Conservation (phyloP, 35 echinoderm and acorn worm genomes). For the Patiria miniata region DNA sequence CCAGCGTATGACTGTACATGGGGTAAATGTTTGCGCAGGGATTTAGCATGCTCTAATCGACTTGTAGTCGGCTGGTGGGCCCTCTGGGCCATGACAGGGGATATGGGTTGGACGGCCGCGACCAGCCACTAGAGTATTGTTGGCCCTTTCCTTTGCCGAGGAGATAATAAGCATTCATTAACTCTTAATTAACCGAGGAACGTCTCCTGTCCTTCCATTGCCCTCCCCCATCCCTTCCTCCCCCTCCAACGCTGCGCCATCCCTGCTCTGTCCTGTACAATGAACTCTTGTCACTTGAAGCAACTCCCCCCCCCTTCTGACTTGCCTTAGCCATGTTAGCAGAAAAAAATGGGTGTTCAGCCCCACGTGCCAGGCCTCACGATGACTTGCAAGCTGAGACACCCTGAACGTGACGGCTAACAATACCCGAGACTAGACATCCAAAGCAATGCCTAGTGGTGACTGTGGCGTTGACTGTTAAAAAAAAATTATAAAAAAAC, state of each 20-base stretch:
- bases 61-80: constrained; percentile 19
- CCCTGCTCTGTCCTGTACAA: no score
- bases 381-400: constrained; percentile 12
- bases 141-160: background rate
- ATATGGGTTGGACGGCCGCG: background rate
- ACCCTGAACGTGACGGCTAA: constrained; percentile 12
- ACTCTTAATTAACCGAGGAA: constrained; percentile 18
- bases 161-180: constrained; percentile 20
- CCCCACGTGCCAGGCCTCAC: background rate
- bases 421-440: background rate
- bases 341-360: no score
- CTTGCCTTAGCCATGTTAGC: background rate
- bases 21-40: constrained; percentile 30
- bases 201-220: no score
- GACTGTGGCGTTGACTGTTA: background rate
- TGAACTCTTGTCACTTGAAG: no score
- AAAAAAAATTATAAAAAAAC: no score
- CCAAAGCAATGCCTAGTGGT: background rate
- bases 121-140: constrained; percentile 20
- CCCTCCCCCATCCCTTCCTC: no score
- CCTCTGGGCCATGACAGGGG: constrained; percentile 16
- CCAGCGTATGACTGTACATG: background rate
- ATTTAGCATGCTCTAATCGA: constrained; percentile 22
- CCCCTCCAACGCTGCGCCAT: no score
- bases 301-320: no score